phyloP scores from a whole-genome alignment of 2,113 vertebrate species.

The Trinectes maculatus region DNA sequence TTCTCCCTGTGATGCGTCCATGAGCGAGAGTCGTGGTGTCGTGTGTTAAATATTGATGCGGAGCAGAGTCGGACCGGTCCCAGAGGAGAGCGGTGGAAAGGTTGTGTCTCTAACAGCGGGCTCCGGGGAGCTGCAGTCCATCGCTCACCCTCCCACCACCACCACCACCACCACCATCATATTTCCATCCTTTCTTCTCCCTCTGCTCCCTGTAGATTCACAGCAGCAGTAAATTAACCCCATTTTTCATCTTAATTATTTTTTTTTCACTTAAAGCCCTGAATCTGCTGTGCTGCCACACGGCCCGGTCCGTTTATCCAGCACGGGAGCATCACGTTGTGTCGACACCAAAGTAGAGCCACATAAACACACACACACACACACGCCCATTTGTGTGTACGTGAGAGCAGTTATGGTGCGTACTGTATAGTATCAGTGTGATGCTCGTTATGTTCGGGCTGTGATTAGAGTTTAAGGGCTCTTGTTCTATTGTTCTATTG shows the following conservation, averaged over 20 bases:
- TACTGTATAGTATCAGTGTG: too few relatives aligned
- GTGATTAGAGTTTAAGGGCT: too few relatives aligned
- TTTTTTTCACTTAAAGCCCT: slow-evolving; percentile 36
- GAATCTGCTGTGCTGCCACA: slow-evolving; percentile 45
- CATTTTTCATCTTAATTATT: slow-evolving; percentile 16
- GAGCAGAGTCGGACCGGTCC: slow-evolving; percentile 39
- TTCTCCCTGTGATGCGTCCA: slow-evolving; percentile 26
- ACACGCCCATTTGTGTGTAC: too few relatives aligned
- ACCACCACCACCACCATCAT: slow-evolving; percentile 41
- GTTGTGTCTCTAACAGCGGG: slow-evolving; percentile 57
- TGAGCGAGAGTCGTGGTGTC: slow-evolving; percentile 44
- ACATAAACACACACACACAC: too few relatives aligned
- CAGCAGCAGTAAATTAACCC: slow-evolving; percentile 40
- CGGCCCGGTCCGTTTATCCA: slow-evolving; percentile 34
- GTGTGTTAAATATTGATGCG: slow-evolving; percentile 69
- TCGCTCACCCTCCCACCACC: slow-evolving; percentile 44
- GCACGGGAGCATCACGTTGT: slow-evolving; percentile 28
- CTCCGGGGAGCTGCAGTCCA: slow-evolving; percentile 41
- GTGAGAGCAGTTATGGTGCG: too few relatives aligned
- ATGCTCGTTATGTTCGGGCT: too few relatives aligned
- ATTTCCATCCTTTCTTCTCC: slow-evolving; percentile 14
- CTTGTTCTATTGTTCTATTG: too few relatives aligned
- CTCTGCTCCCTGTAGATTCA: slow-evolving; percentile 22
- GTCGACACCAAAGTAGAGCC: slow-evolving; percentile 39
- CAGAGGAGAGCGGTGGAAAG: slow-evolving; percentile 56